These are phyloP conservation scores for Andrena haemorrhoa DNA, from an alignment of 2,888 invertebrate genomes.

Conservation along the genomic window DNA sequence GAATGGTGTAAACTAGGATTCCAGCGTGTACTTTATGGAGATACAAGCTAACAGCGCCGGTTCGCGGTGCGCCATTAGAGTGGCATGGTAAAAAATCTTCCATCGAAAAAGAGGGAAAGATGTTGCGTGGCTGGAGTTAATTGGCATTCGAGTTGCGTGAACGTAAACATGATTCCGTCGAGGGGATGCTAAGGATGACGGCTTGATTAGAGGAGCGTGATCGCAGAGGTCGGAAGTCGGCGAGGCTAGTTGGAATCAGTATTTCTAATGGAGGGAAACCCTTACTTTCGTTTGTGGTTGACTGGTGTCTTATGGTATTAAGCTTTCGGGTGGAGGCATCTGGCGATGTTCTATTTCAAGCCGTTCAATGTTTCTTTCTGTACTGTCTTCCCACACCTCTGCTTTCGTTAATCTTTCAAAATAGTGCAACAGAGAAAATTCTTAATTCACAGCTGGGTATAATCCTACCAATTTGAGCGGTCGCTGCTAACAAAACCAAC, in stretches of 20 bases:
- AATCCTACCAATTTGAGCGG: too few species aligned
- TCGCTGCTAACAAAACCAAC: too few species aligned
- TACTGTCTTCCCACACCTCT: too few species aligned
- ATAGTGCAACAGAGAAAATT: too few species aligned
- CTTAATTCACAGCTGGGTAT: too few species aligned
- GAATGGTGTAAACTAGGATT: constrained; percentile 61
- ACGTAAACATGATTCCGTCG: constrained; percentile 32
- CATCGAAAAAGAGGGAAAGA: constrained; percentile 7
- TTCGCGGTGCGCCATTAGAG: constrained; percentile 30
- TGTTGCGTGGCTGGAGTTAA: constrained; percentile 41
- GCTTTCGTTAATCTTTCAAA: too few species aligned
- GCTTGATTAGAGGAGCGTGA: constrained; percentile 29
- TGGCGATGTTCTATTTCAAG: too few species aligned
- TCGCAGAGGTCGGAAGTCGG: not conserved
- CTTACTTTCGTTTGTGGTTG: not conserved
- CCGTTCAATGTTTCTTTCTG: too few species aligned
- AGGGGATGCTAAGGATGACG: constrained; percentile 31
- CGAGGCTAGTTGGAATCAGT: constrained; percentile 14
- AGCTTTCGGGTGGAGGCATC: not conserved
- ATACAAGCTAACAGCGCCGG: constrained; percentile 34
- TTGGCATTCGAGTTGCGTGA: constrained; percentile 28
- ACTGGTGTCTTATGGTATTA: not conserved
- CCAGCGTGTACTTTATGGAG: constrained; percentile 52
- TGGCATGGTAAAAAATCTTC: constrained; percentile 11
- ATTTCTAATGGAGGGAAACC: not conserved